Percentiles rank a stretch among this genome's conserved stretches.
phyloP scores from a whole-genome alignment of 2,888 invertebrate genomes.

The Lamellibrachia satsuma region DNA sequence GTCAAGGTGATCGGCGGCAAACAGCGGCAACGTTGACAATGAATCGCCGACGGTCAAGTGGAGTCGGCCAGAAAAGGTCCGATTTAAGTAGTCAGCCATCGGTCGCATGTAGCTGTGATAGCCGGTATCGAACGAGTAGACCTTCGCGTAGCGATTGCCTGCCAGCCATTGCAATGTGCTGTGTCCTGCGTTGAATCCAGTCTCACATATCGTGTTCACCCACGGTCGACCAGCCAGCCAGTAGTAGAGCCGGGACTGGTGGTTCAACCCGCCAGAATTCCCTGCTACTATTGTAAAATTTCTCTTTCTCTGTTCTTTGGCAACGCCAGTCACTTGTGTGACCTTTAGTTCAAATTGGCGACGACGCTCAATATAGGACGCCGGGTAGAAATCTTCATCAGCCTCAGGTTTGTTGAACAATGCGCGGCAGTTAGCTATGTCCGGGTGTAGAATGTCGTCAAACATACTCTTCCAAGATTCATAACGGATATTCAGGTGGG shows the following conservation, averaged over 20 bases:
- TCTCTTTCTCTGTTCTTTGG: neutral
- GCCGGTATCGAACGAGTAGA: constrained; percentile 41
- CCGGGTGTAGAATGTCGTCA: neutral
- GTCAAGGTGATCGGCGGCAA: neutral
- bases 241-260: neutral
- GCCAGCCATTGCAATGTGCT: constrained; percentile 35
- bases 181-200: constrained; percentile 36
- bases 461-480: neutral
- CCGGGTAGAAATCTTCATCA: neutral
- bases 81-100: constrained; percentile 34
- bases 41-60: constrained; percentile 37
- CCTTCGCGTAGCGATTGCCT: constrained; percentile 28
- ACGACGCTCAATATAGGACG: neutral
- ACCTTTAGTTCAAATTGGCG: neutral
- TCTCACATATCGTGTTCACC: constrained; percentile 33
- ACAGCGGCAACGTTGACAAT: constrained; percentile 30
- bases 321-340: neutral
- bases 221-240: neutral
- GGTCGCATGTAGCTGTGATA: constrained; percentile 31
- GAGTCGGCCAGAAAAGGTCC: constrained; percentile 30
- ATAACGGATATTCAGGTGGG: neutral
- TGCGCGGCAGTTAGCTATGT: neutral
- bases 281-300: neutral
- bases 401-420: neutral
- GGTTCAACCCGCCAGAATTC: neutral